Conservation (phyloP, 2,888 invertebrate genomes). For the Falcaria lacertinaria region DNA sequence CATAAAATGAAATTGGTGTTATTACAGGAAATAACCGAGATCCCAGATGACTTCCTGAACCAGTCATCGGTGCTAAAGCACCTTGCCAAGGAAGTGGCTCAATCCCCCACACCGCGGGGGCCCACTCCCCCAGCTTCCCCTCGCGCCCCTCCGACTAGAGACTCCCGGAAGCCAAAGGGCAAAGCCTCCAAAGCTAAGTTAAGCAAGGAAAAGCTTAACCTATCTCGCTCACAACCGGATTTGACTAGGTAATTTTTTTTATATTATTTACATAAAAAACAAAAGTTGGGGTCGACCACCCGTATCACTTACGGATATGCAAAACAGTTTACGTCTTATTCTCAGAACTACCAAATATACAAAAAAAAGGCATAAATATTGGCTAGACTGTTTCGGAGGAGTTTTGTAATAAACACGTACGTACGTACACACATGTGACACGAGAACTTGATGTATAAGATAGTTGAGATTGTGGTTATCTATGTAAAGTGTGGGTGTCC, state of each 20-base stretch:
- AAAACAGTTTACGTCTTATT: too few species aligned
- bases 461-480: not conserved
- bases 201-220: slow-evolving; percentile 80
- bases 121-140: slow-evolving; percentile 58
- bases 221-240: slow-evolving; percentile 92
- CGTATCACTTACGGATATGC: too few species aligned
- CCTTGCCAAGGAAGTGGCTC: slow-evolving; percentile 87
- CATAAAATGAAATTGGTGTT: too few species aligned
- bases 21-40: slow-evolving; percentile 87
- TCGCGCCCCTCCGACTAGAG: slow-evolving; percentile 38
- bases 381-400: too few species aligned
- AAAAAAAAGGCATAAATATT: too few species aligned
- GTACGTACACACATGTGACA: too few species aligned
- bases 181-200: slow-evolving; percentile 61
- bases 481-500: slow-evolving; percentile 59
- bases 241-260: slow-evolving; percentile 81
- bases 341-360: too few species aligned
- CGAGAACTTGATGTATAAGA: too few species aligned
- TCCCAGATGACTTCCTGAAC: slow-evolving; percentile 90
- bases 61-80: slow-evolving; percentile 91
- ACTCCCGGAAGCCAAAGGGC: slow-evolving; percentile 46
- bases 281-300: too few species aligned
- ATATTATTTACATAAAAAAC: too few species aligned
- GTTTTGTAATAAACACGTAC: too few species aligned
- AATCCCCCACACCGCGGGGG: slow-evolving; percentile 59